phyloP scores from a whole-genome alignment of 2,113 vertebrate genomes.

The Sinocyclocheilus grahami region DNA sequence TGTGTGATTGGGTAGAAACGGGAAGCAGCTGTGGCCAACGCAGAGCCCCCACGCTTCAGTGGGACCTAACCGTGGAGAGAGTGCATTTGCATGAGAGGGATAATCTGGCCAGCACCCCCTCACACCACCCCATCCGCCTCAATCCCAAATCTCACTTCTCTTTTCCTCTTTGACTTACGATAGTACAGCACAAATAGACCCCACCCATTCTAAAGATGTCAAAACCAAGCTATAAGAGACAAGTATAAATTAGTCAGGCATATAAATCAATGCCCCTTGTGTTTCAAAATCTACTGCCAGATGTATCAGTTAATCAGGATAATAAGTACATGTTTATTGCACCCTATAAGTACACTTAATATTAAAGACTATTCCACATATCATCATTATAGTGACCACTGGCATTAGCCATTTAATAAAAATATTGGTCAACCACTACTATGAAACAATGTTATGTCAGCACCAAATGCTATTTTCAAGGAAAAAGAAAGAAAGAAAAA shows the following conservation, averaged over 20 bases:
- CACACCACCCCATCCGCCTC: slow-evolving; percentile 64
- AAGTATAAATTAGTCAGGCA: not conserved
- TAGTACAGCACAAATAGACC: not conserved
- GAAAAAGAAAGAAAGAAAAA: no score
- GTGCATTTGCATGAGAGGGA: slow-evolving; percentile 94
- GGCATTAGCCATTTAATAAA: no score
- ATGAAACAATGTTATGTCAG: no score
- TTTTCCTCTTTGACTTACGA: slow-evolving; percentile 70
- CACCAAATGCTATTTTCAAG: no score
- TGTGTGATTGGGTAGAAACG: slow-evolving; percentile 82
- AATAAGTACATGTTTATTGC: no score
- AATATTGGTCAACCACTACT: no score
- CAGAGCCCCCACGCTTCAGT: slow-evolving; percentile 79
- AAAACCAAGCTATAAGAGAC: not conserved
- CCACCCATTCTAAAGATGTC: not conserved
- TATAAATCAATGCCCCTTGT: not conserved
- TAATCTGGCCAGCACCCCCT: slow-evolving; percentile 86
- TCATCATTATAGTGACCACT: no score
- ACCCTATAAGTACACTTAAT: no score
- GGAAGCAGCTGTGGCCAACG: slow-evolving; percentile 89
- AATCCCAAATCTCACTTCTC: slow-evolving; percentile 94
- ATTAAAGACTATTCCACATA: no score
- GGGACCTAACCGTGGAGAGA: slow-evolving; percentile 81
- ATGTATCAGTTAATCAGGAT: no score
- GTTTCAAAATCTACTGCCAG: not conserved